A percentile compares a stretch with the other conserved stretches of the same genome.
Evolutionary conservation across 2,113 vertebrate species (phyloP).

Genomic region (Platichthys flesus): DNA sequence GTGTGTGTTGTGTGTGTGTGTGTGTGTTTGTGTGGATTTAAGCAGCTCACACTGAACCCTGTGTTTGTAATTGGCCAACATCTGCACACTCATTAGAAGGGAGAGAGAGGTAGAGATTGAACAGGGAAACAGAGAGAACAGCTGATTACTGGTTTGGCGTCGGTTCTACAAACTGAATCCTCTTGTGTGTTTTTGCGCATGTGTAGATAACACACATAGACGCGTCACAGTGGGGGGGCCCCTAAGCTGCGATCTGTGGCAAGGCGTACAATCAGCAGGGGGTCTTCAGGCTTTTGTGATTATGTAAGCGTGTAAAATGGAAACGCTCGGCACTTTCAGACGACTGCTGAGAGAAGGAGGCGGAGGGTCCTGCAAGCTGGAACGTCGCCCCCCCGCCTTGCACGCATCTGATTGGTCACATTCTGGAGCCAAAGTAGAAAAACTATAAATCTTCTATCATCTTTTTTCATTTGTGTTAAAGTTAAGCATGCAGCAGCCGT

Average conservation of each 20-base stretch:
- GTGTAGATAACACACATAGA: not conserved
- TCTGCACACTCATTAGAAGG: not conserved
- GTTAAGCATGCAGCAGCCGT: no score
- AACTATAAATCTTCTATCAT: not conserved
- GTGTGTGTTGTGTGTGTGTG: not conserved
- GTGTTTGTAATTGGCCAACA: not conserved
- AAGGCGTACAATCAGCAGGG: not conserved
- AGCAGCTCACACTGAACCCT: not conserved
- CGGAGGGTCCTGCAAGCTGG: not conserved
- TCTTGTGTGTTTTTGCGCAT: not conserved
- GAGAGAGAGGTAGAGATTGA: not conserved
- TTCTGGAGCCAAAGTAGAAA: not conserved
- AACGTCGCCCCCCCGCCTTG: no score
- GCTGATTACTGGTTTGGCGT: not conserved
- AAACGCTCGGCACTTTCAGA: not conserved
- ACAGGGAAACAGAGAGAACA: not conserved
- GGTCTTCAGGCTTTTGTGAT: not conserved
- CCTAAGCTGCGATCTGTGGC: not conserved
- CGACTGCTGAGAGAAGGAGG: not conserved
- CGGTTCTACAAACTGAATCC: not conserved
- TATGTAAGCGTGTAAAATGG: constrained; percentile 25
- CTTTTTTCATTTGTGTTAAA: not conserved
- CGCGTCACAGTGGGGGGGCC: constrained; percentile 5
- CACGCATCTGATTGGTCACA: not conserved
- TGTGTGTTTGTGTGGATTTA: constrained; percentile 12